phyloP scores from a whole-genome alignment of 2,797 vertebrate species.

The Hippoglossus hippoglossus region DNA sequence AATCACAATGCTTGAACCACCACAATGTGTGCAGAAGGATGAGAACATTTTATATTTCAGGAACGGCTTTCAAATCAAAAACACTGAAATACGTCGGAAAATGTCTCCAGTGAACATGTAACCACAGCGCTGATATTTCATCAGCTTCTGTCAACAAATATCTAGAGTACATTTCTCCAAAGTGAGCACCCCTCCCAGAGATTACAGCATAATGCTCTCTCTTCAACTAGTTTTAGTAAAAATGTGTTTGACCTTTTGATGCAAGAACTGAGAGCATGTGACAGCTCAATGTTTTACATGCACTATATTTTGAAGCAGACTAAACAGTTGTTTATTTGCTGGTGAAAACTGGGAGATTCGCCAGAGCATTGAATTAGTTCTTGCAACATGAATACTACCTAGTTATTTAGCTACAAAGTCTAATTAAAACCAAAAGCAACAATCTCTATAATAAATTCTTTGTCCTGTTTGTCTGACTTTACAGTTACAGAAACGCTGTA shows the following conservation, averaged over 20 bases:
- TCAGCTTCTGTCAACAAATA: slow-evolving; percentile 6
- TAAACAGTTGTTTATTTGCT: slow-evolving; percentile 5
- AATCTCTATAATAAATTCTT: not conserved
- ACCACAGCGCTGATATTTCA: slow-evolving; percentile 7
- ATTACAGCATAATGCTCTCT: slow-evolving; percentile 15
- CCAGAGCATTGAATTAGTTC: not conserved
- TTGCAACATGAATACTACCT: not conserved
- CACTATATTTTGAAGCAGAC: slow-evolving; percentile 10
- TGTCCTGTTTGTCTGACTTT: not conserved
- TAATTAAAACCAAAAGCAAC: not conserved
- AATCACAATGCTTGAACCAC: slow-evolving; percentile 47
- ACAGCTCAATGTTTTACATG: not conserved
- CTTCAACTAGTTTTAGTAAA: slow-evolving; percentile 26
- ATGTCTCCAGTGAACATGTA: not conserved
- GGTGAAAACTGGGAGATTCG: not conserved
- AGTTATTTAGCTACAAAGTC: not conserved
- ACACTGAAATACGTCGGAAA: not conserved
- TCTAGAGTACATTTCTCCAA: not conserved
- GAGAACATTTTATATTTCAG: slow-evolving; percentile 10
- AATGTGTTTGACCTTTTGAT: slow-evolving; percentile 21
- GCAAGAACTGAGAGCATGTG: slow-evolving; percentile 4
- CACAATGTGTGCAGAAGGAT: slow-evolving; percentile 28
- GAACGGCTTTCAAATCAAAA: not conserved
- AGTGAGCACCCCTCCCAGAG: not conserved
- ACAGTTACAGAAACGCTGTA: not conserved